phyloP scores from a whole-genome alignment of 2,888 invertebrate genomes.

The Drosophila pseudotakahashii region DNA sequence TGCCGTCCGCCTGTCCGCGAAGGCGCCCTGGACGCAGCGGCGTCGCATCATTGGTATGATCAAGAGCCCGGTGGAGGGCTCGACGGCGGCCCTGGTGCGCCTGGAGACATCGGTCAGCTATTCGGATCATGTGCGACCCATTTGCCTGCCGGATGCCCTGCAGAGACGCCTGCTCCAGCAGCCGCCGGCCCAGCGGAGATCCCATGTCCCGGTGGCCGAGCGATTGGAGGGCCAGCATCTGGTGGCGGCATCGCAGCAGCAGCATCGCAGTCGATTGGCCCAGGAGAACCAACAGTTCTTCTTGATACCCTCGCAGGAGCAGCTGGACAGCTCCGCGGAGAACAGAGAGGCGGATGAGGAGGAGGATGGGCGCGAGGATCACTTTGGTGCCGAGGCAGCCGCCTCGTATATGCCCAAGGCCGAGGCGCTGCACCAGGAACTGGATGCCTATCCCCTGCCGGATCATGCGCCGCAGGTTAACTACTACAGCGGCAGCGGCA shows the following conservation, averaged over 20 bases:
- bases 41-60: constrained; percentile 93
- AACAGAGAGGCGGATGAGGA: constrained; percentile 26
- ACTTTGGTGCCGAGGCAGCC: constrained; percentile 59
- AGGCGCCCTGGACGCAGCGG: constrained; percentile 95
- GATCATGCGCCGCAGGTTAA: constrained; percentile 82
- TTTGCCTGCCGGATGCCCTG: constrained; percentile 89
- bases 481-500: constrained; percentile 64
- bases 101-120: constrained; percentile 90
- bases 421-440: constrained; percentile 76
- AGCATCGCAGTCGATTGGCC: constrained; percentile 61
- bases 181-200: constrained; percentile 74
- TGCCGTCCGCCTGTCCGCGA: constrained; percentile 90
- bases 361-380: constrained; percentile 51
- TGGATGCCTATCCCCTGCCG: constrained; percentile 81
- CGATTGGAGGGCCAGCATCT: constrained; percentile 67
- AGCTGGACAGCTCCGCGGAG: constrained; percentile 44
- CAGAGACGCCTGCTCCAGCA: constrained; percentile 77
- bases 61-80: constrained; percentile 95
- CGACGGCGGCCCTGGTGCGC: constrained; percentile 92
- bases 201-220: constrained; percentile 82
- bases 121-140: constrained; percentile 93
- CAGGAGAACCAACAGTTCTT: constrained; percentile 83
- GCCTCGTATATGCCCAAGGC: constrained; percentile 81
- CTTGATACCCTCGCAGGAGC: constrained; percentile 73
- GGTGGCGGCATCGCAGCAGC: not conserved